Percentiles rank a stretch among this genome's conserved stretches.
Conservation (phyloP, 2,888 invertebrate genomes). For the Nephrotoma guestfalica region DNA sequence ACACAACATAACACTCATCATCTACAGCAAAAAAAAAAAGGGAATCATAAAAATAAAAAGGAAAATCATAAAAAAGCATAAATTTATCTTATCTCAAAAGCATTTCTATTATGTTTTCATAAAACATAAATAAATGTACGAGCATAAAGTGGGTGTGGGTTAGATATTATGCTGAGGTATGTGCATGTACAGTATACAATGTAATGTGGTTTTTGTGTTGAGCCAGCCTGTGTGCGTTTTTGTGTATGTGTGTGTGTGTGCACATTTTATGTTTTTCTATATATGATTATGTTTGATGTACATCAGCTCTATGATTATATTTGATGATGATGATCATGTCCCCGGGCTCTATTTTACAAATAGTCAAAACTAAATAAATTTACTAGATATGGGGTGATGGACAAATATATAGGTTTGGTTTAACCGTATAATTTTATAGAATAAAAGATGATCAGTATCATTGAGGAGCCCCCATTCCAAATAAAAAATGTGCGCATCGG, state of each 20-base stretch:
- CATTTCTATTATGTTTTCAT: not conserved
- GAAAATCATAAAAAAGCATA: not conserved
- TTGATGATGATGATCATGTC: not conserved
- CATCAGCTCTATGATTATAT: not conserved
- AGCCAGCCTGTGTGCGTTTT: not conserved
- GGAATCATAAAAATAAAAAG: not conserved
- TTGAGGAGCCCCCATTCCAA: no score
- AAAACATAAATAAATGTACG: not conserved
- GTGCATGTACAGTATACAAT: not conserved
- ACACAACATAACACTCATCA: not conserved
- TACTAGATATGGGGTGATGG: not conserved
- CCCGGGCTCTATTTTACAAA: not conserved
- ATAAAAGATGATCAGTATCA: no score
- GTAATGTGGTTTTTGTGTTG: not conserved
- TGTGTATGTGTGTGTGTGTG: no score
- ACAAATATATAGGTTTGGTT: not conserved
- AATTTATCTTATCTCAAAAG: not conserved
- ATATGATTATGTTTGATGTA: not conserved
- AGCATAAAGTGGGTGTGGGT: not conserved
- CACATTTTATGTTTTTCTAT: not conserved
- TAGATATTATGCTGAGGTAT: not conserved
- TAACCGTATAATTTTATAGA: not conserved
- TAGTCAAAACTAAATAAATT: not conserved
- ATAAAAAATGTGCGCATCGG: no score
- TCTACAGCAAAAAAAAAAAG: not conserved